Conservation (phyloP, 2,113 vertebrate species). For the Channa maculata region DNA sequence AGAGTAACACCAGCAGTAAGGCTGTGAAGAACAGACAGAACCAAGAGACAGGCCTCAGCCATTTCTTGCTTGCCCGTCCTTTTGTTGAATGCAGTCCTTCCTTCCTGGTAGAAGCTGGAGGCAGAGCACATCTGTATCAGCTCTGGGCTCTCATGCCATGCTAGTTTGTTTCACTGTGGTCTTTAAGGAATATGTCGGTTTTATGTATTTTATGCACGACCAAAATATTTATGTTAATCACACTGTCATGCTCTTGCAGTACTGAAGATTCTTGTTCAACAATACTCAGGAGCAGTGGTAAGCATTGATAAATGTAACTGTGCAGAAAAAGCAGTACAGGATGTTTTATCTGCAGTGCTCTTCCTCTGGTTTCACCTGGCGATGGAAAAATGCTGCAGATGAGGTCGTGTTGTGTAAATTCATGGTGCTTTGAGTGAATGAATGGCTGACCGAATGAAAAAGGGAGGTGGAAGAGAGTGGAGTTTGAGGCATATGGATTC, state of each 20-base stretch:
- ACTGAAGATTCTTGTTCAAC: not conserved
- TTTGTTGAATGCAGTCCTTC: constrained; percentile 54
- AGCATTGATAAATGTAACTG: constrained; percentile 19
- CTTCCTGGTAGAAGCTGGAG: constrained; percentile 34
- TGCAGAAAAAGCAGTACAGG: constrained; percentile 34
- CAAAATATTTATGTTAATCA: not conserved
- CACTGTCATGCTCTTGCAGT: not conserved
- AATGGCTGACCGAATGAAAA: constrained; percentile 20
- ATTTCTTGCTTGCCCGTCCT: constrained; percentile 54
- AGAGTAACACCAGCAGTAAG: constrained; percentile 23
- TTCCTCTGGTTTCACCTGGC: constrained; percentile 38
- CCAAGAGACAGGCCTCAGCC: constrained; percentile 17
- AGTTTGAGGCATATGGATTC: constrained; percentile 21
- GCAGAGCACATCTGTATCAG: constrained; percentile 28
- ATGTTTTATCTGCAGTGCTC: constrained; percentile 61
- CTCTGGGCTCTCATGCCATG: constrained; percentile 40
- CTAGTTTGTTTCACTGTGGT: constrained; percentile 22
- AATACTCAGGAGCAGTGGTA: not conserved
- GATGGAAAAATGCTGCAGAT: not conserved
- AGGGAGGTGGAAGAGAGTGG: constrained; percentile 30
- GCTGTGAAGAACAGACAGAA: constrained; percentile 14
- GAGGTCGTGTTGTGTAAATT: constrained; percentile 44
- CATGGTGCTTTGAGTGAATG: constrained; percentile 34
- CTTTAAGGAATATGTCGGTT: constrained; percentile 11
- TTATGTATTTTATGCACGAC: constrained; percentile 16